Evolutionary conservation across 2,113 vertebrate genomes (phyloP).

Genomic region (Sceloporus tristichus): DNA sequence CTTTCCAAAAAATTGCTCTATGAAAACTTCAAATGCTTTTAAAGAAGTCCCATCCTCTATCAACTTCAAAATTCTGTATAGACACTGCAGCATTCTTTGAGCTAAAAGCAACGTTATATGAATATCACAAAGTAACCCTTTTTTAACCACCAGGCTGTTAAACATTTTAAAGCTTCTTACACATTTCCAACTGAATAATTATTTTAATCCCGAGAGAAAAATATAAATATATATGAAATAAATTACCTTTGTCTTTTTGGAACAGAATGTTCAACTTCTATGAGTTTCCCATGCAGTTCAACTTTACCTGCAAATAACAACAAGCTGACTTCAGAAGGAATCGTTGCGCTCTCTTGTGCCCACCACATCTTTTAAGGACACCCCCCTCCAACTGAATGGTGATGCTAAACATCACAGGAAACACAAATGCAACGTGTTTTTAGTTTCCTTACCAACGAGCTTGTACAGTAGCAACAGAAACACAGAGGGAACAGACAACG

Average conservation of each 20-base stretch:
- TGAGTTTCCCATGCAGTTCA: slow-evolving; percentile 95
- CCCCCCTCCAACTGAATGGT: background rate
- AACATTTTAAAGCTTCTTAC: background rate
- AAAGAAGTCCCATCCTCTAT: background rate
- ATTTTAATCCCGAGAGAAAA: background rate
- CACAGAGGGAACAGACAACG: background rate
- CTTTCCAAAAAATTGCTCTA: background rate
- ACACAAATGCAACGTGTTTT: slow-evolving; percentile 58
- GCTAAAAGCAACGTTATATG: background rate
- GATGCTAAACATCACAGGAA: background rate
- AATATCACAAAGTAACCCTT: background rate
- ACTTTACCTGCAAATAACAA: slow-evolving; percentile 89
- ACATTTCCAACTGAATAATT: background rate
- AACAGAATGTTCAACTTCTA: slow-evolving; percentile 97
- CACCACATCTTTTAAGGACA: background rate
- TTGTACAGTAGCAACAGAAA: slow-evolving; percentile 10
- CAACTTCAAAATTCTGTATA: background rate
- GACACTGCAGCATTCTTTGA: background rate
- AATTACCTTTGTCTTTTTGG: slow-evolving; percentile 97
- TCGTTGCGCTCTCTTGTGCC: background rate
- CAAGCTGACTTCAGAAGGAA: slow-evolving; percentile 33
- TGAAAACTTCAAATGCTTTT: slow-evolving; percentile 25
- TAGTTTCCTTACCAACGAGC: slow-evolving; percentile 26
- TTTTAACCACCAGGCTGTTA: background rate
- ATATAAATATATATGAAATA: background rate